Percentiles rank a stretch among this genome's conserved stretches.
Evolutionary conservation across 2,888 invertebrate genomes (phyloP).

Genomic region (Cryptus armator): DNA sequence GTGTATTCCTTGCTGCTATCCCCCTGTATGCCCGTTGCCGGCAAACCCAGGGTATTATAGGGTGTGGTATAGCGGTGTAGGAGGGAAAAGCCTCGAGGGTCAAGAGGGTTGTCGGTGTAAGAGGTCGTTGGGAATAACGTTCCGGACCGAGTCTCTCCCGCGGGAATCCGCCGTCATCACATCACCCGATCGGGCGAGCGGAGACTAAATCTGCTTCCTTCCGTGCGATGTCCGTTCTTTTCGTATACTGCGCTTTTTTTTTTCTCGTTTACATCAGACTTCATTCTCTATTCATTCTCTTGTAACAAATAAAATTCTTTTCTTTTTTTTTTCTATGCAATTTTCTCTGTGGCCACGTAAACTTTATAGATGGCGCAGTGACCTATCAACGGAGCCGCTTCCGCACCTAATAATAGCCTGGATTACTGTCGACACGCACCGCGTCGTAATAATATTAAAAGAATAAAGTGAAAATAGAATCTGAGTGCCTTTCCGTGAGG

Average conservation of each 20-base stretch:
- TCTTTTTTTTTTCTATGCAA: neutral
- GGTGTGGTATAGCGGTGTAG: constrained; percentile 49
- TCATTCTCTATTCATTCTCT: constrained; percentile 8
- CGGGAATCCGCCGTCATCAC: constrained; percentile 73
- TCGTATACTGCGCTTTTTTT: constrained; percentile 2
- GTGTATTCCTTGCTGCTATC: constrained; percentile 46
- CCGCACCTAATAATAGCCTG: no score
- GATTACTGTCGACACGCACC: no score
- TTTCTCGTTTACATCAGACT: constrained; percentile 11
- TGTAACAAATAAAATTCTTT: neutral
- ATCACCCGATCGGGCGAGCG: constrained; percentile 41
- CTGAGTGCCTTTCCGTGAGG: no score
- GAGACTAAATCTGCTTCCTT: constrained; percentile 44
- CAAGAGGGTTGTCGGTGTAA: constrained; percentile 72
- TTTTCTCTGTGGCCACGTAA: neutral
- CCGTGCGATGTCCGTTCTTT: constrained; percentile 34
- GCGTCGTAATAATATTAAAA: no score
- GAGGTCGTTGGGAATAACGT: constrained; percentile 76
- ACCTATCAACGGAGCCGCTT: no score
- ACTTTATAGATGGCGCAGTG: no score
- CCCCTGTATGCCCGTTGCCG: constrained; percentile 24
- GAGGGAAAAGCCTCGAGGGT: constrained; percentile 68
- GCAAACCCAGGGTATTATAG: constrained; percentile 45
- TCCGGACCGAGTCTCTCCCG: constrained; percentile 76
- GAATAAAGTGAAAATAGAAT: no score